A percentile compares a stretch with the other conserved stretches of the same genome.
These are phyloP conservation scores for Bufotes viridis DNA, from an alignment of 2,797 vertebrate genomes.

Conservation along the genomic window DNA sequence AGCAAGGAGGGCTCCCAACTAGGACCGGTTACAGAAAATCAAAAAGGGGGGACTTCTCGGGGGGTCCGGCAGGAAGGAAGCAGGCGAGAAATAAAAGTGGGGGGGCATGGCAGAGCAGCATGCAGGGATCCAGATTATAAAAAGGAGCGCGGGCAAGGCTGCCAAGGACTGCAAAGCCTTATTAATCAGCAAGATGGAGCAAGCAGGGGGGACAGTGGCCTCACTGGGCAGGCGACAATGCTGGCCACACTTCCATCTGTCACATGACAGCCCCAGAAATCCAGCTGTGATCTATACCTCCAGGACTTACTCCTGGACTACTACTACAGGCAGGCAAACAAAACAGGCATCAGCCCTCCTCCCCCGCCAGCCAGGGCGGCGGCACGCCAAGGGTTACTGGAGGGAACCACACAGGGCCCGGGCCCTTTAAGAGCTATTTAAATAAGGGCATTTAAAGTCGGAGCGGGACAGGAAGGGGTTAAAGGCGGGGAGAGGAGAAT, in stretches of 20 bases:
- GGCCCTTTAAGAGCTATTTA: slow-evolving; percentile 13
- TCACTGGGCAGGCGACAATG: not conserved
- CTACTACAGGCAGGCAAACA: not conserved
- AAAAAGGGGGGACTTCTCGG: not conserved
- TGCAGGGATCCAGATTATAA: not conserved
- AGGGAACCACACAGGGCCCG: not conserved
- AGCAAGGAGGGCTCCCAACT: not conserved
- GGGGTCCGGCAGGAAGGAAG: not conserved
- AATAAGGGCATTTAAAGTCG: not conserved
- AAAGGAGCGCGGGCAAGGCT: not conserved
- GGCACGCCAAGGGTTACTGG: slow-evolving; percentile 30
- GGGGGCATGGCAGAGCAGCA: not conserved
- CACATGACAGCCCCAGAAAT: slow-evolving; percentile 36
- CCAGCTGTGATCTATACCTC: not conserved
- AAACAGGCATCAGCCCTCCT: not conserved
- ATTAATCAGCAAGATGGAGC: not conserved
- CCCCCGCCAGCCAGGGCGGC: not conserved
- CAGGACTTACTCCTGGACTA: not conserved
- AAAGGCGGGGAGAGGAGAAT: not conserved
- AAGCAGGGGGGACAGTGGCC: slow-evolving; percentile 6
- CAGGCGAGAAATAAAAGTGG: not conserved
- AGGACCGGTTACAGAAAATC: not conserved
- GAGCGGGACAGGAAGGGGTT: not conserved
- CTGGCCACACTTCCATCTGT: slow-evolving; percentile 23
- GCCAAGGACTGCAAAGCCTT: slow-evolving; percentile 14